phyloP scores from a whole-genome alignment of 2,888 invertebrate species.

The Auanema freiburgensis region DNA sequence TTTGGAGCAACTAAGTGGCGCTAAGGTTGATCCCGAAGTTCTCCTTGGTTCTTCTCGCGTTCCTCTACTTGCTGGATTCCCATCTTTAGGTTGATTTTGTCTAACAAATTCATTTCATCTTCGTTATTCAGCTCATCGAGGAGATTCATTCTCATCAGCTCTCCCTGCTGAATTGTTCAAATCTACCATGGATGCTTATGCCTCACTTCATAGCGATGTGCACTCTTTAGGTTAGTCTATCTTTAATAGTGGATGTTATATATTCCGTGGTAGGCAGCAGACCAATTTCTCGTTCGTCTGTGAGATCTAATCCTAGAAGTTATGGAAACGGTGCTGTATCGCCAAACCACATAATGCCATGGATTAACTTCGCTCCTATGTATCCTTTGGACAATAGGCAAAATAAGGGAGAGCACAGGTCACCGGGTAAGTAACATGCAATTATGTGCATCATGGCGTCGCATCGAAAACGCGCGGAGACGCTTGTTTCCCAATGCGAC shows the following conservation, averaged over 20 bases:
- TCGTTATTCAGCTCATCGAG: conserved; percentile 1
- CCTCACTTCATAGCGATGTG: neutral
- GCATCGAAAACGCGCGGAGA: too few species aligned
- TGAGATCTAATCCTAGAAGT: neutral
- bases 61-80: conserved; percentile 19
- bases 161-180: conserved; percentile 15
- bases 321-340: neutral
- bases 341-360: conserved; percentile 8
- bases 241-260: neutral
- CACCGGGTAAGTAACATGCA: too few species aligned
- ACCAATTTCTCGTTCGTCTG: neutral
- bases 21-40: neutral
- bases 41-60: conserved; percentile 9
- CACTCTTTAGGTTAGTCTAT: neutral
- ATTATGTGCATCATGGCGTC: too few species aligned
- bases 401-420: too few species aligned
- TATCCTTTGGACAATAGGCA: conserved; percentile 7
- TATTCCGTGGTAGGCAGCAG: neutral
- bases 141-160: conserved; percentile 1
- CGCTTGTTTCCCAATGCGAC: too few species aligned
- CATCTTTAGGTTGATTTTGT: neutral
- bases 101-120: neutral
- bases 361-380: conserved; percentile 20
- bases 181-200: conserved; percentile 2
- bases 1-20: conserved; percentile 11